Evolutionary conservation across 64 coral and sea anemone genomes (phyloP), one percentile per base, ranked within the genome.

Genomic region (Stylophora pistillata): DNA sequence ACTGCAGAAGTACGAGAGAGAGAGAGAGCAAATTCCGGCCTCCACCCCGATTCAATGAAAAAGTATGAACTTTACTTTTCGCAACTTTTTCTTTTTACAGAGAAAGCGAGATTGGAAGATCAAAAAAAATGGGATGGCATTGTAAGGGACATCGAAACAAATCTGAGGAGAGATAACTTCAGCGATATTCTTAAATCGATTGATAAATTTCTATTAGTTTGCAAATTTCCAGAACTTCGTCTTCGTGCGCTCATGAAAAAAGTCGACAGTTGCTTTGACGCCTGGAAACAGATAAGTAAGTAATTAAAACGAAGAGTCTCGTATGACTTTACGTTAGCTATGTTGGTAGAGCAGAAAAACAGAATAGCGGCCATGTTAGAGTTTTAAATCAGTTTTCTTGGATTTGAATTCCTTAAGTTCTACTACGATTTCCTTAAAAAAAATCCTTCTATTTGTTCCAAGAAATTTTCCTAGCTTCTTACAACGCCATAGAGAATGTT

Each of bases 201-300:
- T n/a, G 80, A 84, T 12, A 26, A 26, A 27, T 84, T 26, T 69
- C 3, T 53, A 37, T 21, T 62, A 64, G 32, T n/a, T 15, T 69
- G 61, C 59, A 70, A 84, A 25, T 53, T 20, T 27, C 31, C 80
- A 53, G 32, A 25, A 15, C 41, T 55, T 27, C 20, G 16, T 84
- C 30, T 84, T 69, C 17, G 53, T 13, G 80, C 80, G 3, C 80
- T 84, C 30, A 84, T 84, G 80, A 84, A 84, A 54, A 84, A 53
- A 63, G 80, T 62, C 25, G 0, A 54, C 23, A 54, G 61, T 84
- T 54, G 61, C 23, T 70, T 69, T 11, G 29, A 70, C 16, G 80
- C 60, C 80, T 84, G 80, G 80, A 18, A 68, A 70, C 20, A 84
- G n/a, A 65, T 17, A 16, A 16, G 79, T 82, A 27, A 60, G 73